Conservation (phyloP, 2,113 vertebrate species). For the Rissa tridactyla region DNA sequence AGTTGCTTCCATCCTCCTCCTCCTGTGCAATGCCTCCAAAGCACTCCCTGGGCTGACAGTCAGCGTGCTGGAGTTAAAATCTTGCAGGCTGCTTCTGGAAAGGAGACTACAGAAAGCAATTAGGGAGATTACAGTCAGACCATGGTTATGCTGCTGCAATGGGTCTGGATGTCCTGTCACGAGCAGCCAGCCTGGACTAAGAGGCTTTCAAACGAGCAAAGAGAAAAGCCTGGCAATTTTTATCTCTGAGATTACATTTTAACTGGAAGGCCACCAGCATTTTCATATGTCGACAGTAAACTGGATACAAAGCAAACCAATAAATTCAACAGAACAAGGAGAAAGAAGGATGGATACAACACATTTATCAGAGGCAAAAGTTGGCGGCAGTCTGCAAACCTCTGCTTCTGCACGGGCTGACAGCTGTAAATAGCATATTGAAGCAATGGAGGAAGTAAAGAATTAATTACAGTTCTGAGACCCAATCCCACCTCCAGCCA, state of each 20-base stretch:
- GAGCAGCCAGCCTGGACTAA: not conserved
- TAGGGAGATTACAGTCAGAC: not conserved
- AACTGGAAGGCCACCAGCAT: not conserved
- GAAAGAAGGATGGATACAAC: not conserved
- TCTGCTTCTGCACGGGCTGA: not conserved
- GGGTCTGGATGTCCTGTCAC: not conserved
- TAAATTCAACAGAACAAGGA: not conserved
- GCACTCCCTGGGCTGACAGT: not conserved
- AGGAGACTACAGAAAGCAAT: not conserved
- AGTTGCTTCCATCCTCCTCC: not conserved
- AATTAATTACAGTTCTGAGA: conserved; percentile 63
- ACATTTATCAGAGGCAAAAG: conserved; percentile 20
- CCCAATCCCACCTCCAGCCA: conserved; percentile 55
- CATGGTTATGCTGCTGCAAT: not conserved
- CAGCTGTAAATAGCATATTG: conserved; percentile 13
- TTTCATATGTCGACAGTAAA: not conserved
- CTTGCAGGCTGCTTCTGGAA: not conserved
- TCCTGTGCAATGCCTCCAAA: not conserved
- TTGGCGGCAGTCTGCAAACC: conserved; percentile 35
- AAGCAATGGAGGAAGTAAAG: conserved; percentile 47
- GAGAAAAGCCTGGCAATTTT: not conserved
- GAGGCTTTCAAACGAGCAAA: not conserved
- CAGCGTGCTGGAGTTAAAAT: not conserved
- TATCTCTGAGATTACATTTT: not conserved
- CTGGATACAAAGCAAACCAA: not conserved